A percentile compares a stretch with the other conserved stretches of the same genome.
phyloP scores from a whole-genome alignment of 2,797 vertebrate species.

The Alcedo quadribrachys region DNA sequence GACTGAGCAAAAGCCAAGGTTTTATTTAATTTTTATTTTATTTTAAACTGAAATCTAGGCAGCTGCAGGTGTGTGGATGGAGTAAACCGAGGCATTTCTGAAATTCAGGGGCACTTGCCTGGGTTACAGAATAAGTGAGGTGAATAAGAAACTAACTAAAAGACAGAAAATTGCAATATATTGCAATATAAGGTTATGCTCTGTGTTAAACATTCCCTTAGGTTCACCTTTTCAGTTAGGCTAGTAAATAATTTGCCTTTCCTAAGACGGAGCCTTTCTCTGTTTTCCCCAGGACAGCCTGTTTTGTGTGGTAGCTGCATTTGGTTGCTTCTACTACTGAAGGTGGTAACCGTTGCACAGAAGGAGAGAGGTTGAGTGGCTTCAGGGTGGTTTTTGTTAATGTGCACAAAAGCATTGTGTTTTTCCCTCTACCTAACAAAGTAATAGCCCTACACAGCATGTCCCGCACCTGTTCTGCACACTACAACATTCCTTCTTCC shows the following conservation, averaged over 20 bases:
- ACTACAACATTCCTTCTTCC: neutral
- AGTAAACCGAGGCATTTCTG: neutral
- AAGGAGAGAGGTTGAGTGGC: neutral
- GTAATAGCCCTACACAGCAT: neutral
- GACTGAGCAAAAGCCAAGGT: neutral
- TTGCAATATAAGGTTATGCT: neutral
- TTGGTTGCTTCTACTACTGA: conserved; percentile 95
- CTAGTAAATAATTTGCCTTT: neutral
- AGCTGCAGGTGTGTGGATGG: neutral
- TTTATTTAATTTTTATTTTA: neutral
- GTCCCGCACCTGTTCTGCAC: neutral
- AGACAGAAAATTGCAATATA: neutral
- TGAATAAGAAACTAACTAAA: neutral
- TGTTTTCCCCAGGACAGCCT: conserved; percentile 86
- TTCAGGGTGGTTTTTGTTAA: conserved; percentile 4
- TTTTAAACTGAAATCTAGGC: neutral
- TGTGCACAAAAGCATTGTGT: neutral
- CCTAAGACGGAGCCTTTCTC: neutral
- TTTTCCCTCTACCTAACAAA: conserved; percentile 25
- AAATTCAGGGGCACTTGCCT: neutral
- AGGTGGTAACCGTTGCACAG: neutral
- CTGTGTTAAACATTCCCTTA: neutral
- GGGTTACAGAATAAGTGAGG: neutral
- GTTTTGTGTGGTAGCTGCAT: conserved; percentile 90
- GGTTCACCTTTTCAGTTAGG: neutral